Conservation (phyloP, 2,113 vertebrate species). For the Pandion haliaetus region DNA sequence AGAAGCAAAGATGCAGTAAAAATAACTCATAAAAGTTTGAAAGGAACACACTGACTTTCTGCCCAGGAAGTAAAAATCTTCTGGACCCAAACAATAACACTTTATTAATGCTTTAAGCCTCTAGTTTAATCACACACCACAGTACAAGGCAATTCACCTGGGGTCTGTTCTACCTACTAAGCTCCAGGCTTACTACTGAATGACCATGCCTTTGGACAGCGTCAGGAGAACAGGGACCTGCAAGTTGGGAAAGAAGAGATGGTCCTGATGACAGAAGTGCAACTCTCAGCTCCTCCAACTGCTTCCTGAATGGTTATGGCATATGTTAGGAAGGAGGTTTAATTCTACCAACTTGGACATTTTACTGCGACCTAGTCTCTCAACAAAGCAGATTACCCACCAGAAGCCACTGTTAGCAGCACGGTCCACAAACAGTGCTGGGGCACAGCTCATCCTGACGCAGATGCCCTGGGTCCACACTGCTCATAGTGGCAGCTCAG, state of each 20-base stretch:
- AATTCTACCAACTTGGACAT: background rate
- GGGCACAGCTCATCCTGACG: background rate
- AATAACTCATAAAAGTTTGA: background rate
- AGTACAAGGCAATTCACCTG: background rate
- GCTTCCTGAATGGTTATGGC: background rate
- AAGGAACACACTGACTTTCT: background rate
- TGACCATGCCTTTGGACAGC: background rate
- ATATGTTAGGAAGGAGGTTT: background rate
- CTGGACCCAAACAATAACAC: background rate
- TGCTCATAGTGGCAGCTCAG: background rate
- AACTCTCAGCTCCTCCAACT: background rate
- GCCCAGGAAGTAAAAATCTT: background rate
- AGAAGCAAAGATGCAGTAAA: background rate
- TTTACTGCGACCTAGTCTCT: background rate
- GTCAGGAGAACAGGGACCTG: background rate
- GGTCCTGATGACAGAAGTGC: background rate
- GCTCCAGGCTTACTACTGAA: background rate
- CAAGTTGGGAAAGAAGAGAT: background rate
- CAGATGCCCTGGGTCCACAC: accelerated
- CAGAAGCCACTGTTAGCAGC: background rate
- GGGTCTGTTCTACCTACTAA: background rate
- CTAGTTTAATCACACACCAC: background rate
- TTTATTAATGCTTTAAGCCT: background rate
- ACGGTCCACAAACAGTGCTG: background rate
- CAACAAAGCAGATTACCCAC: accelerated